Evolutionary conservation across 2,888 invertebrate species (phyloP), one percentile per base, ranked within the genome.

Genomic region (Zaprionus obscuricornis): DNA sequence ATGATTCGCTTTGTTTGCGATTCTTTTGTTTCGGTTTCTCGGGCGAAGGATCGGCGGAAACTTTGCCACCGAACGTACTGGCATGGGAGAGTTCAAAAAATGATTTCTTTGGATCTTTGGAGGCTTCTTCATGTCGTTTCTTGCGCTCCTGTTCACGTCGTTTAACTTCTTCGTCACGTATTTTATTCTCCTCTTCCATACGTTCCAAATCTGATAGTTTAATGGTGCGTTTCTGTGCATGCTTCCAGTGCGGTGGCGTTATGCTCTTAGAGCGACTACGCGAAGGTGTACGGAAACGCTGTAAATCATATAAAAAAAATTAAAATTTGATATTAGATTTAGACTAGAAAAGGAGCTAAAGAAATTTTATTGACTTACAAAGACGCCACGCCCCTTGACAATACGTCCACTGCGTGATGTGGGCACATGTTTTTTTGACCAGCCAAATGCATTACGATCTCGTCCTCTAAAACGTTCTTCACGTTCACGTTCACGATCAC

Each of bases 201-300:
- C 93, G 93, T 91, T 96, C 95, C 82, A 95, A 93, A 84, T 97
- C 96, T 0, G 95, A 94, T 1, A 96, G 91, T 88, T 96, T 96
- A 67, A 97, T 95, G 40, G 96, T 95, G 45, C 96, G 92, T 14
- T 95, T 93, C 88, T 96, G 96, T 59, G 97, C 97, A 85, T 96
- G 95, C 31, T 95, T 93, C 98, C 98, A 98, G 90, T 98, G 98
- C 4, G 97, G 96, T 6, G 98, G 98, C 0, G 98, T 98, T 18
- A 93, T 94, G 83, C 97, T 97, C 49, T 96, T 93, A 0, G 96
- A 96, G 0, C 97, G 94, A 57, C 96, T 96, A 8, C 95, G 92
- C 31, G 91, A 91, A 27, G 96, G 96, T 0, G 97, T 97, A 68
- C 96, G 94, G 90, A 96, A 97, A 42, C 97, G 93, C 96, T 96